Evolutionary conservation across 2,113 vertebrate genomes (phyloP).

Genomic region (Alethe castanea): DNA sequence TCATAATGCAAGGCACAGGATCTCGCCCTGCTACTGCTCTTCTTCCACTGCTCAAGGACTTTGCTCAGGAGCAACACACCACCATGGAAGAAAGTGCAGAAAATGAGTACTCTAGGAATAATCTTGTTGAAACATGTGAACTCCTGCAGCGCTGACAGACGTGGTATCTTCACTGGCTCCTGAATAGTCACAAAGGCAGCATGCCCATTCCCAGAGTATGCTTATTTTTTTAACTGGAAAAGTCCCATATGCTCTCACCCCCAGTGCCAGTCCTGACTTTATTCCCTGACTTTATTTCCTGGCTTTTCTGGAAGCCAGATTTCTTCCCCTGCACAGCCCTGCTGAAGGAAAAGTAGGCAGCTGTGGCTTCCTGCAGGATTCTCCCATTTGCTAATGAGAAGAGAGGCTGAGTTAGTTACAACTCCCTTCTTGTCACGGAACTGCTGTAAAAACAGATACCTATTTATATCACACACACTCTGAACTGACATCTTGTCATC

Average conservation of each 20-base stretch:
- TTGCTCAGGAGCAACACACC: background rate
- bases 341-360: background rate
- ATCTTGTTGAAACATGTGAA: background rate
- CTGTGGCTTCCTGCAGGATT: background rate
- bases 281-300: background rate
- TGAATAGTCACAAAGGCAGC: background rate
- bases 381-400: background rate
- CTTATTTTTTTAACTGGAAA: background rate
- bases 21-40: background rate
- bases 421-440: background rate
- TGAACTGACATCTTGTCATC: background rate
- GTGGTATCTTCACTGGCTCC: background rate
- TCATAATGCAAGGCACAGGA: background rate
- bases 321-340: background rate
- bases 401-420: background rate
- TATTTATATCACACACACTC: background rate
- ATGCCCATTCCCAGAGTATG: background rate
- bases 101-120: background rate
- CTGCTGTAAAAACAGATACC: background rate
- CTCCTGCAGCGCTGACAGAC: background rate
- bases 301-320: background rate
- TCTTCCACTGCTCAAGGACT: background rate
- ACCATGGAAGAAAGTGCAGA: background rate
- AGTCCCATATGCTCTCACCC: background rate
- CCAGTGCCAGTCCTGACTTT: background rate